phyloP scores from a whole-genome alignment of 2,797 vertebrate species.

The Peromyscus melanophrys region DNA sequence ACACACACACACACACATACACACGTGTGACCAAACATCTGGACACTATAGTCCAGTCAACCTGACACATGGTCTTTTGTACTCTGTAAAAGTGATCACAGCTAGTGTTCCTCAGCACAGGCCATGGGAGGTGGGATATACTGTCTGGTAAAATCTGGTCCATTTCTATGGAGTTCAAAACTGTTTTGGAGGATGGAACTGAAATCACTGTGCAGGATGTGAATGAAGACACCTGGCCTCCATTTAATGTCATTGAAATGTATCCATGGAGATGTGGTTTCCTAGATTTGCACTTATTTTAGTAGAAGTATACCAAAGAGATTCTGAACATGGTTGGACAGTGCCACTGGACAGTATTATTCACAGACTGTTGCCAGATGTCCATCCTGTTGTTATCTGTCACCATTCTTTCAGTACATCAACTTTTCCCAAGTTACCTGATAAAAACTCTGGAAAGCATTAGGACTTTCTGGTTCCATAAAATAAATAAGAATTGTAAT shows the following conservation, averaged over 20 bases:
- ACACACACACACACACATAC: background rate
- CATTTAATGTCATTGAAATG: background rate
- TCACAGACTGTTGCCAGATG: too few relatives aligned
- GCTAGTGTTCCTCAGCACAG: background rate
- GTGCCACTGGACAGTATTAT: background rate
- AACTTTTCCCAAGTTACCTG: background rate
- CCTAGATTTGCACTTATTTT: background rate
- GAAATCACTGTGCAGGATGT: background rate
- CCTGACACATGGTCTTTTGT: background rate
- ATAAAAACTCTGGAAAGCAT: background rate
- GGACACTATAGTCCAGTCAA: background rate
- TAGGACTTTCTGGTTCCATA: background rate
- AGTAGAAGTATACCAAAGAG: background rate
- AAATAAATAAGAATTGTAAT: background rate
- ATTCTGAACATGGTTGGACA: background rate
- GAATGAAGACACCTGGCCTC: background rate
- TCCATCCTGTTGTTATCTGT: background rate
- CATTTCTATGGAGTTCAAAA: background rate
- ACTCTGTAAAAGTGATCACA: background rate
- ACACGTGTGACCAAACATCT: background rate
- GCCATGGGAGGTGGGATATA: background rate
- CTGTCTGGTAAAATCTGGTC: background rate
- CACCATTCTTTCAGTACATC: background rate
- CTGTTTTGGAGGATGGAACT: background rate
- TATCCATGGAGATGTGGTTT: background rate